phyloP scores from a whole-genome alignment of 2,113 vertebrate genomes.

The Cryptomyrus ogoouensis region DNA sequence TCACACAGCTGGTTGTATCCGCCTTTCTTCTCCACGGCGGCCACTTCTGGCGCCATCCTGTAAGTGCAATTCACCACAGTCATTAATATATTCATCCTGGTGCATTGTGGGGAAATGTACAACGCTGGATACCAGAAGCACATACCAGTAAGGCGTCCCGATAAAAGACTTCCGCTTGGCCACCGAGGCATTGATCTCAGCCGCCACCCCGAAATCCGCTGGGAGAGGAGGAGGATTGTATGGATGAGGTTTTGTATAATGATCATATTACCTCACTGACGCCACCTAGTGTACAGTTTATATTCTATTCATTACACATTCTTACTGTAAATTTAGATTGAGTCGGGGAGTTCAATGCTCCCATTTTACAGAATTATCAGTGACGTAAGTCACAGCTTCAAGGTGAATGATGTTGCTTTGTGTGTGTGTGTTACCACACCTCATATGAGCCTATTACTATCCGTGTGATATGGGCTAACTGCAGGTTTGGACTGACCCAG shows the following conservation, averaged over 20 bases:
- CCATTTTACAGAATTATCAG: neutral
- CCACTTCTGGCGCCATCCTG: constrained; percentile 69
- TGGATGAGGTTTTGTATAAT: neutral
- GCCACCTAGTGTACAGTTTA: neutral
- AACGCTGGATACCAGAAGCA: too few relatives aligned
- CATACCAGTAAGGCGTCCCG: constrained; percentile 67
- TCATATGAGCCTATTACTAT: neutral
- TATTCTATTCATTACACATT: neutral
- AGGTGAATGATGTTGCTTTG: neutral
- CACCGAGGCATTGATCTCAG: constrained; percentile 61
- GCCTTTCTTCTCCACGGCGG: constrained; percentile 64
- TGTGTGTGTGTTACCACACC: neutral
- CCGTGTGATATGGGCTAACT: neutral
- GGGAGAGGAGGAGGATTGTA: neutral
- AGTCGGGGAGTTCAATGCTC: neutral
- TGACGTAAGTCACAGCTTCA: neutral
- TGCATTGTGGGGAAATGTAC: neutral
- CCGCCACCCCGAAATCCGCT: constrained; percentile 69
- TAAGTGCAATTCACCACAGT: neutral
- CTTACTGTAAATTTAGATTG: neutral
- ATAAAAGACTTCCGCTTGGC: constrained; percentile 68
- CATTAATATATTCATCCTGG: too few relatives aligned
- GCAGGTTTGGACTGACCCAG: constrained; percentile 44
- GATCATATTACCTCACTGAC: neutral
- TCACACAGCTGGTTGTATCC: constrained; percentile 65